These are phyloP conservation scores for Hormiphora californensis DNA, from an alignment of 37 sponge, comb jelly and placozoan genomes.

Conservation along the genomic window DNA sequence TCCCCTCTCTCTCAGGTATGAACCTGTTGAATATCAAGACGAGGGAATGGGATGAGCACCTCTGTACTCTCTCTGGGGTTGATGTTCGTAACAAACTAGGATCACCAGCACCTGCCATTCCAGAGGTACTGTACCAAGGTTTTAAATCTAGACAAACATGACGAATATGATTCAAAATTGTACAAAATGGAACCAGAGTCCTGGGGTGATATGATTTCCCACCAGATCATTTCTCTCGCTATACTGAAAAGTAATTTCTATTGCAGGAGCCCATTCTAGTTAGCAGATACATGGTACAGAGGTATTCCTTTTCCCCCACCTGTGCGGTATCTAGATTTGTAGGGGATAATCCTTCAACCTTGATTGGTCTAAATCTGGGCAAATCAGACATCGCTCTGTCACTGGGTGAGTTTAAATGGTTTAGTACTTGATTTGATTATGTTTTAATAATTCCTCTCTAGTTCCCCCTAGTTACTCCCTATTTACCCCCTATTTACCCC, in stretches of 20 bases:
- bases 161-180: not conserved
- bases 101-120: not conserved
- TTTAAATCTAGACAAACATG: not conserved
- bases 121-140: too few relatives aligned
- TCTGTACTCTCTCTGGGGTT: not conserved
- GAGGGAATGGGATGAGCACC: not conserved
- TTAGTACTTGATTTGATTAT: too few relatives aligned
- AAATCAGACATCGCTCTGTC: not conserved
- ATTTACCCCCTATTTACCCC: too few relatives aligned
- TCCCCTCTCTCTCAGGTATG: too few relatives aligned
- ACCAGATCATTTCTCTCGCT: not conserved
- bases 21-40: not conserved
- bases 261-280: not conserved
- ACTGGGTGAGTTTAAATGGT: too few relatives aligned
- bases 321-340: not conserved
- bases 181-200: too few relatives aligned
- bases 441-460: too few relatives aligned
- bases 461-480: too few relatives aligned
- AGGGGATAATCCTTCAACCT: slow-evolving; percentile 16
- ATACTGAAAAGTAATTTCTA: not conserved
- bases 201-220: not conserved
- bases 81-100: not conserved
- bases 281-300: not conserved
- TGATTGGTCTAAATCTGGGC: not conserved
- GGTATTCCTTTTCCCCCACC: not conserved